Percentiles rank a stretch among this genome's conserved stretches.
phyloP scores from a whole-genome alignment of 2,888 invertebrate species.

The Zaprionus bogoriensis region DNA sequence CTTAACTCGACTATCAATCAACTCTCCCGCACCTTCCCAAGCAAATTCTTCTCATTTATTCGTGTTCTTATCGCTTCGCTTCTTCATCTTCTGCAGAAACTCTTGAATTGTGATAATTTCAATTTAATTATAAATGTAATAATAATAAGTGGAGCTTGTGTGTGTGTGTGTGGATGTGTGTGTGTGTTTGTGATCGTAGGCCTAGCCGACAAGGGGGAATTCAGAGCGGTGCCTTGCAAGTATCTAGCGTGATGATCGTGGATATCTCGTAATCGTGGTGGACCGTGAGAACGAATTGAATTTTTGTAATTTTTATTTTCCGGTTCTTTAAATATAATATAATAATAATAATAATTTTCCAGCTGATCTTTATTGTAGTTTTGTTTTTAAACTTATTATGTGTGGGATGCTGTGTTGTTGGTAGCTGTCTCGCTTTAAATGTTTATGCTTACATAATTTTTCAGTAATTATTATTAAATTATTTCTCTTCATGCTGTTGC shows the following conservation, averaged over 20 bases:
- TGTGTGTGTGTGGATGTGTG: constrained; percentile 38
- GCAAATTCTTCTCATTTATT: constrained; percentile 47
- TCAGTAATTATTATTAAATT: constrained; percentile 78
- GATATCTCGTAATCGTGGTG: too few relatives aligned
- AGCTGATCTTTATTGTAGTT: constrained; percentile 74
- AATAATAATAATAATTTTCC: constrained; percentile 77
- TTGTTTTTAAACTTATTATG: constrained; percentile 77
- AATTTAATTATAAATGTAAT: constrained; percentile 69
- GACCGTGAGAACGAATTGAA: too few relatives aligned
- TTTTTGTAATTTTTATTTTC: constrained; percentile 76
- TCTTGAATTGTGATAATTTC: constrained; percentile 57
- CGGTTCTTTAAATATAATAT: constrained; percentile 77
- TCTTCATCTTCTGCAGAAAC: constrained; percentile 8
- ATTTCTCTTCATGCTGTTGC: constrained; percentile 55
- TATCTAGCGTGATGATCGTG: constrained; percentile 29
- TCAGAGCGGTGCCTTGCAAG: constrained; percentile 26
- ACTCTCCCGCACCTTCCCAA: neutral
- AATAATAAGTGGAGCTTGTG: constrained; percentile 53
- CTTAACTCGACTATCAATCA: constrained; percentile 1
- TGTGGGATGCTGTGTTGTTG: constrained; percentile 73
- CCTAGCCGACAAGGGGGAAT: neutral
- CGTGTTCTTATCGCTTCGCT: constrained; percentile 9
- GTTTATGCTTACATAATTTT: constrained; percentile 73
- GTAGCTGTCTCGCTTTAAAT: constrained; percentile 74
- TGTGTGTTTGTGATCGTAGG: constrained; percentile 15